These are phyloP conservation scores for Galeopterus variegatus DNA, from an alignment of 2,113 vertebrate species.

Conservation along the genomic window DNA sequence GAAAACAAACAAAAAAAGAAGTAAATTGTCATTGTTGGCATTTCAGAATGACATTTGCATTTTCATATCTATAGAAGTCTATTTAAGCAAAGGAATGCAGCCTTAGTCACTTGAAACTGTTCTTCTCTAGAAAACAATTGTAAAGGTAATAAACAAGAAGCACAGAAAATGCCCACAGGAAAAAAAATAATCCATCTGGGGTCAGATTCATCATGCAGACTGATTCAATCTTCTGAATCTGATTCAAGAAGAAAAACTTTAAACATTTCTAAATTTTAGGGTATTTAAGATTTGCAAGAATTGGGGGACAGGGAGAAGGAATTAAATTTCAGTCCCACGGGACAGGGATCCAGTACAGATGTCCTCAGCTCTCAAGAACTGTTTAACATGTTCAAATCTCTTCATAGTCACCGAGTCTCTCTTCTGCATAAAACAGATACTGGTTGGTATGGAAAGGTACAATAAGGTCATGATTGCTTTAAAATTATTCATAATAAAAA, in stretches of 20 bases:
- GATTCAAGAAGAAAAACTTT: slow-evolving; percentile 55
- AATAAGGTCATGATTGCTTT: slow-evolving; percentile 72
- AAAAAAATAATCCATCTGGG: background rate
- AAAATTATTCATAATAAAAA: slow-evolving; percentile 79
- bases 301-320: background rate
- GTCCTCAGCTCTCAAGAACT: slow-evolving; percentile 24
- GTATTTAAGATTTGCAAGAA: slow-evolving; percentile 30
- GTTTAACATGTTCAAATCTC: background rate
- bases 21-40: slow-evolving; percentile 41
- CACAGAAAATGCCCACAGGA: slow-evolving; percentile 41
- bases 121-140: slow-evolving; percentile 66
- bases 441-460: slow-evolving; percentile 15
- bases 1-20: background rate
- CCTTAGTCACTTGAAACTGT: slow-evolving; percentile 40
- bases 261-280: slow-evolving; percentile 57
- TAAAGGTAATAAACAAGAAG: slow-evolving; percentile 34
- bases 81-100: slow-evolving; percentile 55
- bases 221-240: slow-evolving; percentile 39
- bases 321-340: slow-evolving; percentile 4
- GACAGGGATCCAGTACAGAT: slow-evolving; percentile 21
- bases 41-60: slow-evolving; percentile 58
- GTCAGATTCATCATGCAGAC: slow-evolving; percentile 9
- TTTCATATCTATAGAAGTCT: slow-evolving; percentile 60
- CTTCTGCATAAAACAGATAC: background rate
- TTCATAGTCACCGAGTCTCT: background rate